Conservation (phyloP, 2,113 vertebrate species). For the Myiozetetes cayanensis region DNA sequence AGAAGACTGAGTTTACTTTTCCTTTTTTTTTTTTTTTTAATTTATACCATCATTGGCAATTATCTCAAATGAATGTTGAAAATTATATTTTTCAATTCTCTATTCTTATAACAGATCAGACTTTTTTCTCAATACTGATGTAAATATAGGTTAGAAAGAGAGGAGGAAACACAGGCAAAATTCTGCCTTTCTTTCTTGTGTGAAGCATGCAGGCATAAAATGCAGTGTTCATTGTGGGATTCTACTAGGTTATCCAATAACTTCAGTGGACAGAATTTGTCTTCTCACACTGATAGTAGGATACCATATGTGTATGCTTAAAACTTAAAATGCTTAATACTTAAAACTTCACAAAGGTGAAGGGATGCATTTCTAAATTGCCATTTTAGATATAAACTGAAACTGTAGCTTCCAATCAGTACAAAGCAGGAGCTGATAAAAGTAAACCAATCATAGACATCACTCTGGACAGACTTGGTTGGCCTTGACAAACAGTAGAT, state of each 20-base stretch:
- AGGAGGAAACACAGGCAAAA: neutral
- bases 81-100: neutral
- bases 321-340: too few species aligned
- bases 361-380: neutral
- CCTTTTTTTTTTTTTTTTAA: fast-evolving
- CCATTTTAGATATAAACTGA: neutral
- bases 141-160: neutral
- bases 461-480: neutral
- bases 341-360: neutral
- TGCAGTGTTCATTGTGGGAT: neutral
- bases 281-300: neutral
- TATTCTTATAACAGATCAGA: neutral
- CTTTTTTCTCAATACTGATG: neutral
- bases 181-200: neutral
- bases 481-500: neutral
- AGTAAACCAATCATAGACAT: neutral
- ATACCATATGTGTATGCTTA: fast-evolving
- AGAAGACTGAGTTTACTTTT: neutral
- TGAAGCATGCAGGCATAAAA: neutral
- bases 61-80: neutral
- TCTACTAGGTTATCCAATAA: neutral
- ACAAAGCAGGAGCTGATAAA: neutral
- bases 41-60: neutral
- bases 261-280: neutral
- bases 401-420: neutral